phyloP scores from a whole-genome alignment of 2,797 vertebrate species.

The Intellagama lesueurii region DNA sequence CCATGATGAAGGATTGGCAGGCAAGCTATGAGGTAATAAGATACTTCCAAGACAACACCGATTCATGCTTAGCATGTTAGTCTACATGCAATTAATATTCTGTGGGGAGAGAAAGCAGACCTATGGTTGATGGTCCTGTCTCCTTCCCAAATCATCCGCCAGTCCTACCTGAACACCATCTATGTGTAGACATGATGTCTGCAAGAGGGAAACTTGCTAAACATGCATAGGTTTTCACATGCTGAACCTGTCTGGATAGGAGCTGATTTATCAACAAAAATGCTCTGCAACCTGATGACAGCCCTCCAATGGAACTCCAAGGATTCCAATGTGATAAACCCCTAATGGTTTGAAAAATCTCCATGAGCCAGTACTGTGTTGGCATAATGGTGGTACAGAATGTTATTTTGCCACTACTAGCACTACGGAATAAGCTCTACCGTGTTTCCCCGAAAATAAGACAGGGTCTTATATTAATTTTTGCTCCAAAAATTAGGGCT shows the following conservation, averaged over 20 bases:
- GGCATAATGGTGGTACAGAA: not conserved
- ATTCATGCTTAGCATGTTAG: not conserved
- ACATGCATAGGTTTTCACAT: not conserved
- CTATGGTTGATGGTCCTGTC: not conserved
- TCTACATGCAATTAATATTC: not conserved
- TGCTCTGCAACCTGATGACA: not conserved
- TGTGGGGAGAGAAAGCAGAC: not conserved
- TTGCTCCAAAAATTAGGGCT: no score
- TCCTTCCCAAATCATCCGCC: not conserved
- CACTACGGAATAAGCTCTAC: no score
- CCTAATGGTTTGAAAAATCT: not conserved
- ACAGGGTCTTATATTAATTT: no score
- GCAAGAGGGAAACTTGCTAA: not conserved
- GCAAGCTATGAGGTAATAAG: not conserved
- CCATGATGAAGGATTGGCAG: constrained; percentile 23
- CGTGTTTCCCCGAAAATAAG: no score
- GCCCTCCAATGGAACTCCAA: not conserved
- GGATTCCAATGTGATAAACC: not conserved
- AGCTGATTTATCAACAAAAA: not conserved
- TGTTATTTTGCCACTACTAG: not conserved
- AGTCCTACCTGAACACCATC: not conserved
- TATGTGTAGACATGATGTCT: not conserved
- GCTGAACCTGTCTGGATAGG: not conserved
- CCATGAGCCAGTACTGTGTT: not conserved
- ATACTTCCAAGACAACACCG: not conserved